A percentile compares a stretch with the other conserved stretches of the same genome.
Evolutionary conservation across 2,797 vertebrate genomes (phyloP).

Genomic region (Centropyge bicolor): DNA sequence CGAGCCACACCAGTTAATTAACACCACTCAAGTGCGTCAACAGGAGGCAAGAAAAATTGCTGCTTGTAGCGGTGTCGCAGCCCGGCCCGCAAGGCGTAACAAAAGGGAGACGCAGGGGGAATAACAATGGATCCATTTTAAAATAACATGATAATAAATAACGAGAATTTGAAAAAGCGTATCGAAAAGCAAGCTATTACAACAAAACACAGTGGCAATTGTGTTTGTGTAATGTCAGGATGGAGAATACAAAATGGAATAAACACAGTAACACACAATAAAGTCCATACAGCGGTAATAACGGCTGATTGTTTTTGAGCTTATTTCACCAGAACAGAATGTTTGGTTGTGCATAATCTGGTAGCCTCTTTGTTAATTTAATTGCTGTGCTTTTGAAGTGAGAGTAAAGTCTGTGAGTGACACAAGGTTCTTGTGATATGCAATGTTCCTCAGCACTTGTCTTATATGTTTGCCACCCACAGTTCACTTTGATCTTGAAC

Average conservation of each 20-base stretch:
- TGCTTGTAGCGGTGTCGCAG: conserved; percentile 54
- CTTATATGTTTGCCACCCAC: background rate
- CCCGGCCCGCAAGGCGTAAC: conserved; percentile 38
- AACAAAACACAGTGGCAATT: background rate
- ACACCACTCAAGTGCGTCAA: conserved; percentile 72
- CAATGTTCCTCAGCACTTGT: background rate
- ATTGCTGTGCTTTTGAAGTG: conserved; percentile 6
- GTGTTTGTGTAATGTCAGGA: conserved; percentile 8
- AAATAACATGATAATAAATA: conserved; percentile 34
- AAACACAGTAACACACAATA: conserved; percentile 31
- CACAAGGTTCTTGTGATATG: background rate
- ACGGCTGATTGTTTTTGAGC: conserved; percentile 8
- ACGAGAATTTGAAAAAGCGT: background rate
- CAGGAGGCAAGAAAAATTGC: conserved; percentile 52
- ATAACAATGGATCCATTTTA: conserved; percentile 52
- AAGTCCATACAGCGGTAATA: background rate
- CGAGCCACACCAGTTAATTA: conserved; percentile 74
- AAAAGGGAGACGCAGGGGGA: conserved; percentile 30
- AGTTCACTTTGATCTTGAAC: conserved; percentile 9
- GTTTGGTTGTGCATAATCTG: conserved; percentile 12
- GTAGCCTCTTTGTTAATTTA: background rate
- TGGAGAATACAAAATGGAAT: conserved; percentile 14
- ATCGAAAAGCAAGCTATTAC: conserved; percentile 37
- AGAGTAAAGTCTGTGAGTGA: background rate
- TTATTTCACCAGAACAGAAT: conserved; percentile 14